A percentile compares a stretch with the other conserved stretches of the same genome.
phyloP scores from a whole-genome alignment of 2,113 vertebrate species.

The Indicator indicator region DNA sequence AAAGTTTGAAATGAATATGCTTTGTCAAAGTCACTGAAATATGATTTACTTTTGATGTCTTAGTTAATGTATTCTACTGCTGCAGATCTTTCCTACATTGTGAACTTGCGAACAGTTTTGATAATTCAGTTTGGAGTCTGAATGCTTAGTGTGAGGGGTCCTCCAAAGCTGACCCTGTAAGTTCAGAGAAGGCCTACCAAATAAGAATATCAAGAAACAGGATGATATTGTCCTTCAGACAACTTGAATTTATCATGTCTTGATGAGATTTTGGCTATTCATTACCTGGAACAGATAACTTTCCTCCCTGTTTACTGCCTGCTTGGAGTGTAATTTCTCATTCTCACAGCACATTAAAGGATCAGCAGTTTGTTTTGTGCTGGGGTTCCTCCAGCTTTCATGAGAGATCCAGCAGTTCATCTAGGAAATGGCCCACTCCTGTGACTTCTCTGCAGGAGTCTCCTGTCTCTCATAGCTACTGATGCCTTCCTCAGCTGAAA shows the following conservation, averaged over 20 bases:
- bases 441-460: background rate
- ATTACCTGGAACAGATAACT: background rate
- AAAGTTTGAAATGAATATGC: background rate
- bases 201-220: background rate
- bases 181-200: background rate
- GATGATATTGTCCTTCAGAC: background rate
- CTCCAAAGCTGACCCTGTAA: background rate
- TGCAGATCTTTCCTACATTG: background rate
- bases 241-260: background rate
- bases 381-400: background rate
- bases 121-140: background rate
- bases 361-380: background rate
- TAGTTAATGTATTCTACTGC: background rate
- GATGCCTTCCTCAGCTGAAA: constrained; percentile 43
- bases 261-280: background rate
- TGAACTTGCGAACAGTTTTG: background rate
- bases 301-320: background rate
- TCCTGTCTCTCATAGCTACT: constrained; percentile 9
- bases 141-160: background rate
- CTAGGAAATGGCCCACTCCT: background rate
- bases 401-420: background rate
- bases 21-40: background rate
- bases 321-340: background rate
- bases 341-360: background rate
- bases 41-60: background rate